These are phyloP conservation scores for Hirtodrosophila confusa DNA, from an alignment of 2,888 invertebrate species.

Conservation along the genomic window DNA sequence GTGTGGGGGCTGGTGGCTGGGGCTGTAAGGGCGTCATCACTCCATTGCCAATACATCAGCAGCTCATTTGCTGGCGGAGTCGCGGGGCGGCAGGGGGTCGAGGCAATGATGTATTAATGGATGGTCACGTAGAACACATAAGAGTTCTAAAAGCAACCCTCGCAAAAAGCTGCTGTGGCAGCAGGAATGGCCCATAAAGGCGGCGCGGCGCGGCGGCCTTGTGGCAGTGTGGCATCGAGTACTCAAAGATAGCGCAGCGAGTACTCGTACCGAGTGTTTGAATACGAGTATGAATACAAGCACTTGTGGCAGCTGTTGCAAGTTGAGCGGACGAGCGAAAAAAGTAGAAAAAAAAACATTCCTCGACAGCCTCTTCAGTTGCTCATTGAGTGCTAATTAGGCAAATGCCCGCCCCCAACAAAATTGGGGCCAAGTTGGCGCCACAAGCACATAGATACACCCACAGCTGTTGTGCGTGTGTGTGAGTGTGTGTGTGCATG, in stretches of 20 bases:
- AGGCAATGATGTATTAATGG: slow-evolving; percentile 74
- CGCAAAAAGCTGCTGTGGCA: slow-evolving; percentile 30
- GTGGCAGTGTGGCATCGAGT: slow-evolving; percentile 42
- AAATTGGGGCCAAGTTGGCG: slow-evolving; percentile 81
- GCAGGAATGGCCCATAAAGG: slow-evolving; percentile 33
- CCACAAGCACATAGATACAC: slow-evolving; percentile 56
- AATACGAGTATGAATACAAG: slow-evolving; percentile 15
- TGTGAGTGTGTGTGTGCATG: slow-evolving; percentile 13
- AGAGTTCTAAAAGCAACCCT: slow-evolving; percentile 74
- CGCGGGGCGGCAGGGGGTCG: slow-evolving; percentile 6
- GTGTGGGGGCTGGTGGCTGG: background rate
- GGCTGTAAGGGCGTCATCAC: slow-evolving; percentile 32
- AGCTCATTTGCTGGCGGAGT: slow-evolving; percentile 54
- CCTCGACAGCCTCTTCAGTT: slow-evolving; percentile 60
- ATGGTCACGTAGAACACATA: slow-evolving; percentile 70
- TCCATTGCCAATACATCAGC: slow-evolving; percentile 67
- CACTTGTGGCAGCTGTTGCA: slow-evolving; percentile 47
- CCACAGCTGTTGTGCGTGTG: slow-evolving; percentile 31
- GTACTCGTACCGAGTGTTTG: slow-evolving; percentile 9
- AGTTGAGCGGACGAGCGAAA: slow-evolving; percentile 38
- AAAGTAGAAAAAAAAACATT: slow-evolving; percentile 8
- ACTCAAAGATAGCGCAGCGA: slow-evolving; percentile 26
- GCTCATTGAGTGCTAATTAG: slow-evolving; percentile 78
- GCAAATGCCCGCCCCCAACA: slow-evolving; percentile 67
- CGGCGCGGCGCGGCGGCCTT: slow-evolving; percentile 1